Conservation (phyloP, 2,888 invertebrate genomes). For the Acleris emargana region DNA sequence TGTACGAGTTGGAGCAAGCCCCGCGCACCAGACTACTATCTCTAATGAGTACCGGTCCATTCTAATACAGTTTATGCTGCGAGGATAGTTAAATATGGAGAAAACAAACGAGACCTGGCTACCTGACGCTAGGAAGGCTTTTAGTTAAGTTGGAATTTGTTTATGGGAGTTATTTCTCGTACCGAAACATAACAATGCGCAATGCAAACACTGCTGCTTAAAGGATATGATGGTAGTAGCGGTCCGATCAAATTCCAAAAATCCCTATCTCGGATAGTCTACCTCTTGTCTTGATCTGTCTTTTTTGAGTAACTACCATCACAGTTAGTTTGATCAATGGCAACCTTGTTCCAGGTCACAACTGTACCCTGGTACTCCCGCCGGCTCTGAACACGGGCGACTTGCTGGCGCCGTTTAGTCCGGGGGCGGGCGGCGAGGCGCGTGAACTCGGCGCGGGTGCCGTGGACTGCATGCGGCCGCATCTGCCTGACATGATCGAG, state of each 20-base stretch:
- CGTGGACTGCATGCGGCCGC: conserved; percentile 96
- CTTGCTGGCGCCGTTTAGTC: conserved; percentile 44
- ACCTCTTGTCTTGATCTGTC: too few species aligned
- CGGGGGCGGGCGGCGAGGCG: conserved; percentile 51
- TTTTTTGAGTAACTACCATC: background rate
- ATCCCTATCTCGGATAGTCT: background rate
- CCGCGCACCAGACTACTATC: conserved; percentile 95
- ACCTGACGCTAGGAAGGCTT: too few species aligned
- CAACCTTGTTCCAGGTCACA: conserved; percentile 57
- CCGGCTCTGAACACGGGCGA: conserved; percentile 70
- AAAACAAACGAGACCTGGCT: too few species aligned
- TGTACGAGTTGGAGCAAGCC: conserved; percentile 97
- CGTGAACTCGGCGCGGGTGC: conserved; percentile 91
- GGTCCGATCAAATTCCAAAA: too few species aligned
- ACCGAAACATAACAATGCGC: too few species aligned
- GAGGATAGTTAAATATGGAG: conserved; percentile 76
- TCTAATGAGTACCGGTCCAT: conserved; percentile 97
- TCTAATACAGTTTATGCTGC: conserved; percentile 93
- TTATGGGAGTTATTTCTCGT: too few species aligned
- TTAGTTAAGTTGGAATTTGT: too few species aligned
- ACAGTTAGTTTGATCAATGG: background rate
- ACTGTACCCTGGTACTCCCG: conserved; percentile 87
- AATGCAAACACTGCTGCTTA: too few species aligned
- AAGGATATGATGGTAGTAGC: too few species aligned
- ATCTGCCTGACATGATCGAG: conserved; percentile 96